A percentile compares a stretch with the other conserved stretches of the same genome.
Conservation (phyloP, 2,113 vertebrate genomes). For the Shinisaurus crocodilurus region DNA sequence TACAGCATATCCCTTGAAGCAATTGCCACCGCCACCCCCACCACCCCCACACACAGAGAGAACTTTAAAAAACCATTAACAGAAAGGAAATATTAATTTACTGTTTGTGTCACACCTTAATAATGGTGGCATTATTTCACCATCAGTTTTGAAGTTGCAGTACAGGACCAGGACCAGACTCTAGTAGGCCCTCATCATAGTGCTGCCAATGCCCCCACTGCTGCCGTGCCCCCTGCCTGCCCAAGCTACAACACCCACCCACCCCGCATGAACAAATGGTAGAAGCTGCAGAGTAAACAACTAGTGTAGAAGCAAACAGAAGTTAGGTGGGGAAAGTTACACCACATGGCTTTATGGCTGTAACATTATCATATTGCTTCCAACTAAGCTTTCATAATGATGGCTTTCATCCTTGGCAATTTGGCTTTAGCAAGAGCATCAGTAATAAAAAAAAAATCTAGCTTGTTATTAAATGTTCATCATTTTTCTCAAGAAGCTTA, state of each 20-base stretch:
- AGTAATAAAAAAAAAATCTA: background rate
- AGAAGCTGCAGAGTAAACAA: background rate
- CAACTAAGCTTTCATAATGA: background rate
- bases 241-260: no score
- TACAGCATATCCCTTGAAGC: background rate
- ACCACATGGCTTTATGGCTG: background rate
- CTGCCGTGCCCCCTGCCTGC: no score
- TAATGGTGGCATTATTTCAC: background rate
- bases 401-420: background rate
- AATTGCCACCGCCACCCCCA: no score
- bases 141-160: background rate
- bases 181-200: no score
- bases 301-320: no score
- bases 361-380: background rate
- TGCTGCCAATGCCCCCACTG: no score
- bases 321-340: background rate
- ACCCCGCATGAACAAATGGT: no score
- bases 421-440: background rate
- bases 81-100: background rate
- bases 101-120: background rate
- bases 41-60: no score
- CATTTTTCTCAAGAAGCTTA: background rate
- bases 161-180: no score
- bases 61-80: no score
- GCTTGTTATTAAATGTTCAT: background rate